These are phyloP conservation scores for Coranthus polyacanthus DNA, from an alignment of 2,797 vertebrate genomes.

Conservation along the genomic window DNA sequence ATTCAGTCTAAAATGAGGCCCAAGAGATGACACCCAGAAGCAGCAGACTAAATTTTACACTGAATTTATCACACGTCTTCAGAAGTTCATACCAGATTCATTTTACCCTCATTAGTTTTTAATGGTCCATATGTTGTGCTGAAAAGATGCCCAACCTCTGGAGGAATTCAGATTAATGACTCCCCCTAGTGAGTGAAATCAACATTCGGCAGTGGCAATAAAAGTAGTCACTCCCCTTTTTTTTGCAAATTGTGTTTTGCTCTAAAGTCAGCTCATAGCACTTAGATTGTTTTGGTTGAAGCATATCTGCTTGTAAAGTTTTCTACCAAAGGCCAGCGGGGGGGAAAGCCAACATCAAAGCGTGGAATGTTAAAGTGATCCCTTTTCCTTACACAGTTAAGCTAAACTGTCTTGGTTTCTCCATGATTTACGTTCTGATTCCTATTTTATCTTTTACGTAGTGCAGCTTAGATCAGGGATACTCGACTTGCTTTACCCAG, in stretches of 20 bases:
- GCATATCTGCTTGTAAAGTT: neutral
- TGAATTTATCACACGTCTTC: constrained; percentile 58
- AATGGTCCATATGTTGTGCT: constrained; percentile 69
- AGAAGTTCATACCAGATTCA: constrained; percentile 65
- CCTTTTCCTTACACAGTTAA: neutral
- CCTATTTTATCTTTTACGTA: too few relatives aligned
- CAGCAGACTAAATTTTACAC: constrained; percentile 41
- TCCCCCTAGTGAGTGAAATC: constrained; percentile 69
- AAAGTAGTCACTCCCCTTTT: constrained; percentile 17
- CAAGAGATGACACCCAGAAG: constrained; percentile 53
- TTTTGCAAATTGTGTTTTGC: neutral
- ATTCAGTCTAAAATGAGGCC: constrained; percentile 32
- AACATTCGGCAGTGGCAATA: constrained; percentile 18
- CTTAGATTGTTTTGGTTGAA: constrained; percentile 4
- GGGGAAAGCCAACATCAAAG: neutral
- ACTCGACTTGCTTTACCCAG: too few relatives aligned
- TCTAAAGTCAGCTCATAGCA: constrained; percentile 1
- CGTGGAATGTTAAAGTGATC: neutral
- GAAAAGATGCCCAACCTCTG: constrained; percentile 65
- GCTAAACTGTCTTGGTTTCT: too few relatives aligned
- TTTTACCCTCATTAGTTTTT: constrained; percentile 75
- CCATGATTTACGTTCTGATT: too few relatives aligned
- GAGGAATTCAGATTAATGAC: constrained; percentile 65
- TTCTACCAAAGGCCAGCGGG: neutral
- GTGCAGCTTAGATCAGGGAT: too few relatives aligned